These are phyloP conservation scores for Anarrhichthys ocellatus DNA, from an alignment of 2,113 vertebrate genomes.

Conservation along the genomic window DNA sequence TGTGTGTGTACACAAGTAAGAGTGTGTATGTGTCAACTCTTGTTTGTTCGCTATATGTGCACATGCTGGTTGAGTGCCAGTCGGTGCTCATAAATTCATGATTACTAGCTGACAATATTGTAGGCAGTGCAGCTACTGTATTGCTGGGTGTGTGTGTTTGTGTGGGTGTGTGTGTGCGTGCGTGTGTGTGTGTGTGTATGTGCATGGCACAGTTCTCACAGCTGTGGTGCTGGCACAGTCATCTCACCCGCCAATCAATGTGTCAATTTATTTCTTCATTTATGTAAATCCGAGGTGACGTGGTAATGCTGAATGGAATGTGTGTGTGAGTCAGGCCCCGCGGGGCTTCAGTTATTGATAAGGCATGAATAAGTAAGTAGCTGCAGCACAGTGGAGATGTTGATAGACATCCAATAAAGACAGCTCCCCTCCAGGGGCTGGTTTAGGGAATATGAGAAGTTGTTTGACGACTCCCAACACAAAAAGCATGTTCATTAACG, in stretches of 20 bases:
- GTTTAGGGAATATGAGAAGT: slow-evolving; percentile 29
- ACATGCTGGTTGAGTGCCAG: slow-evolving; percentile 25
- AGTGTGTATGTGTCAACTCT: neutral
- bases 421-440: slow-evolving; percentile 34
- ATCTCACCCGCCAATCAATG: slow-evolving; percentile 54
- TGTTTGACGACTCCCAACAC: slow-evolving; percentile 43
- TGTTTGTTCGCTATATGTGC: slow-evolving; percentile 32
- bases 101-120: slow-evolving; percentile 47
- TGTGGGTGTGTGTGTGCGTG: neutral
- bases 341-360: slow-evolving; percentile 63
- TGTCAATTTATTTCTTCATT: slow-evolving; percentile 48
- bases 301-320: slow-evolving; percentile 33
- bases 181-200: slow-evolving; percentile 12
- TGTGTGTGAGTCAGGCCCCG: slow-evolving; percentile 35
- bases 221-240: slow-evolving; percentile 40
- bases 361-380: slow-evolving; percentile 58
- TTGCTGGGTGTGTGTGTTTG: neutral
- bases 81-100: slow-evolving; percentile 37
- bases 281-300: slow-evolving; percentile 54
- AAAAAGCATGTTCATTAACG: slow-evolving; percentile 7
- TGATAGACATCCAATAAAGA: slow-evolving; percentile 48
- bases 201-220: slow-evolving; percentile 36
- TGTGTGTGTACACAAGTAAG: slow-evolving; percentile 6
- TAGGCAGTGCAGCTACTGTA: slow-evolving; percentile 18
- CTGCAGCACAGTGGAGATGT: slow-evolving; percentile 12